Conservation (phyloP, 2,888 invertebrate genomes). For the Lasioglossum zephyrum region DNA sequence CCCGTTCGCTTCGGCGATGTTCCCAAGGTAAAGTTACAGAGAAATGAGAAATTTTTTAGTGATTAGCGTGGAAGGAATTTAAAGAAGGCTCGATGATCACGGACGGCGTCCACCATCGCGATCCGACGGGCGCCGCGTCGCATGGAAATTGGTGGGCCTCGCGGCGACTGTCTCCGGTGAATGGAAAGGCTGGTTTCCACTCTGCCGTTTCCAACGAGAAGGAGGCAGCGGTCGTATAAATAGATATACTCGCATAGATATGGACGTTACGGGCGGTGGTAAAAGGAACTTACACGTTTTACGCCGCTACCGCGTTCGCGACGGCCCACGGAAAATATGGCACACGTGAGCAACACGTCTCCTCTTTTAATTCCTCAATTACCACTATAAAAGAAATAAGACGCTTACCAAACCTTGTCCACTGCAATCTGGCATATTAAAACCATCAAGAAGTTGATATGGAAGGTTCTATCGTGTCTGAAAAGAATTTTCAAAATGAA, state of each 20-base stretch:
- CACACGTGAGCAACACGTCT: conserved; percentile 1
- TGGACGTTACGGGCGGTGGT: conserved; percentile 37
- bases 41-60: background rate
- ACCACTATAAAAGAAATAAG: background rate
- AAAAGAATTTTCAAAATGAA: no score
- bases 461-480: no score
- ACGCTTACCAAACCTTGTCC: no score
- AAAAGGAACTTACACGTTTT: conserved; percentile 48
- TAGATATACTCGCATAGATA: conserved; percentile 52
- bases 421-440: no score
- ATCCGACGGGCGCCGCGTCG: conserved; percentile 26
- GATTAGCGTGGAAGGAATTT: background rate
- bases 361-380: conserved; percentile 22
- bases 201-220: conserved; percentile 19
- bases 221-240: conserved; percentile 48
- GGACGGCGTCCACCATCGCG: background rate
- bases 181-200: conserved; percentile 41
- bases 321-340: conserved; percentile 24
- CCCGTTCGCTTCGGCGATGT: background rate
- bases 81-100: background rate
- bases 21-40: background rate
- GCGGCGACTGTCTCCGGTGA: conserved; percentile 20
- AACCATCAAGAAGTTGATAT: no score
- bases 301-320: conserved; percentile 28
- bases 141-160: conserved; percentile 22